Base-by-base conservation (phyloP, 2,797 vertebrate genomes). In the Adrianichthys oophorus region DNA sequence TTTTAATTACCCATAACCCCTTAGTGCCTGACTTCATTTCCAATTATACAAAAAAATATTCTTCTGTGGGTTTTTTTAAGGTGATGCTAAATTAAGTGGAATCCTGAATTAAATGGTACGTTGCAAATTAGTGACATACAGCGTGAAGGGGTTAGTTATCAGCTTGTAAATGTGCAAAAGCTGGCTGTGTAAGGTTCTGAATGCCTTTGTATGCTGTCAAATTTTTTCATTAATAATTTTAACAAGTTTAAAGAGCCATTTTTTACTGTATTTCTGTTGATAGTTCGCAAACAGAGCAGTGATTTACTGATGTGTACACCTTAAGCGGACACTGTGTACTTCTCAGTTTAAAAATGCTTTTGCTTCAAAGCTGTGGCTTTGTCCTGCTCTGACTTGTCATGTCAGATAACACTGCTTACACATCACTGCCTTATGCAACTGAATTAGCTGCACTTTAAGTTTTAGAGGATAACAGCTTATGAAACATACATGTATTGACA, bases 331-430 rank as follows among this genome's bases (percentile, higher is more conserved):
- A 4, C 51, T 10, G 0, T 46, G 61, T 60, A 5, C 41, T 48
- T 23, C 41, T 4, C 46, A 69, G 47, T 56, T 50, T 26, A 52
- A 45, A 60, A 77, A 80, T 70, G 56, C 57, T 83, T 79, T 80
- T 47, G 44, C 50, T 66, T 73, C 72, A 64, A 56, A 60, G 68
- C 69, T 64, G 64, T 58, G 57, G 43, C 48, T 65, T 55, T 63
- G 57, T 76, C 75, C 63, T 79, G 78, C 71, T 73, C 68, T 55
- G 69, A 79, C 82, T 63, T 85, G 82, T 78, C 69, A 68, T 49
- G 62, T 79, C 82, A 68, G 68, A 75, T 82, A 86, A 82, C 56
- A 24, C 48, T 52, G 43, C 10, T 7, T 68, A 82, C 52, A 61
- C 18, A 51, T 50, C 64, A 61, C 13, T 0, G 5, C 62, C 52